Conservation (phyloP, 2,113 vertebrate species). For the Numenius arquata region DNA sequence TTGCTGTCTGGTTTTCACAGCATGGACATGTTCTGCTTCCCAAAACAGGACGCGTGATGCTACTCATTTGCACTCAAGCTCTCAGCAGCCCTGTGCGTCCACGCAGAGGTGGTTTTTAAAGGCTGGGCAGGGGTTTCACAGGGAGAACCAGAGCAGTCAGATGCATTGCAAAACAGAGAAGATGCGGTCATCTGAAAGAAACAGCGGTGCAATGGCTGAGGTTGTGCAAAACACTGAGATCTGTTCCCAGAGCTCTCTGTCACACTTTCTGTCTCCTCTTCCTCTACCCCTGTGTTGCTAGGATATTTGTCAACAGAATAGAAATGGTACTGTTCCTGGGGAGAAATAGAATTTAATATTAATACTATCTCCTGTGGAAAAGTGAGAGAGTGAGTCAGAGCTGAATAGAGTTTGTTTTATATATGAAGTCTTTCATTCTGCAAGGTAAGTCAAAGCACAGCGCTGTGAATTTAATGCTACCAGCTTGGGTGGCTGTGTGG, state of each 20-base stretch:
- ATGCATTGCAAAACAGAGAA: background rate
- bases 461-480: background rate
- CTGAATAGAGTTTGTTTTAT: constrained; percentile 31
- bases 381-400: constrained; percentile 5
- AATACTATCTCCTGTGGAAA: constrained; percentile 19
- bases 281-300: constrained; percentile 33
- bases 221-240: background rate
- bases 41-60: background rate
- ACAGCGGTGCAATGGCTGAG: background rate
- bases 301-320: constrained; percentile 65
- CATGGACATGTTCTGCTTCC: background rate
- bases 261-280: background rate
- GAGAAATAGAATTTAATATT: constrained; percentile 31
- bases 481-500: background rate
- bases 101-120: background rate
- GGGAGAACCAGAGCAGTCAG: background rate
- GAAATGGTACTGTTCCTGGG: background rate
- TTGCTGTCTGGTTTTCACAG: background rate
- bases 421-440: constrained; percentile 4
- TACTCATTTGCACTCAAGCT: background rate
- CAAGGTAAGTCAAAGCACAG: background rate
- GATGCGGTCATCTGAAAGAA: background rate
- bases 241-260: background rate
- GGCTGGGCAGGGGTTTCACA: background rate
- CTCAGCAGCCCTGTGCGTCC: background rate